phyloP scores from a whole-genome alignment of 1,140 invertebrate genomes.

The Ooceraea biroi region DNA sequence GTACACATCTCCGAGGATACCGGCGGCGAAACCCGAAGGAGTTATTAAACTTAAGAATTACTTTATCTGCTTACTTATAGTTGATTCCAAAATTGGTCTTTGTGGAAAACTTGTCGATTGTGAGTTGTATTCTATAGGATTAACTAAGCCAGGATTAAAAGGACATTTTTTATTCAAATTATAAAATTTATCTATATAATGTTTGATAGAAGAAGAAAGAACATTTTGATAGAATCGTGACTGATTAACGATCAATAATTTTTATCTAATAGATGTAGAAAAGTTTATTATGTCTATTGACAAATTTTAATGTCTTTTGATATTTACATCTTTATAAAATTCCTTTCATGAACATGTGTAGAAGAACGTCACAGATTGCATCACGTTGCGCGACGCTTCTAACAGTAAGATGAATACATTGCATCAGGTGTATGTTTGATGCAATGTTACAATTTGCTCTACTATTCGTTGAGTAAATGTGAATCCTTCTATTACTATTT shows the following conservation, averaged over 20 bases:
- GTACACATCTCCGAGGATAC: constrained; percentile 50
- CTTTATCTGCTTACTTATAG: no score
- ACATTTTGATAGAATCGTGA: background rate
- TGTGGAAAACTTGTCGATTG: no score
- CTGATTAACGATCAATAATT: background rate
- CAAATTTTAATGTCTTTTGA: background rate
- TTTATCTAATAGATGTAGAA: background rate
- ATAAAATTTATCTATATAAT: background rate
- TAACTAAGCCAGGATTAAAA: background rate
- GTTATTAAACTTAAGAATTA: background rate
- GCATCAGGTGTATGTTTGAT: constrained; percentile 9
- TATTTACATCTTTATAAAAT: background rate
- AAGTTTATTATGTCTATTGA: background rate
- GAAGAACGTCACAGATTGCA: background rate
- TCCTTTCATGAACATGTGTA: background rate
- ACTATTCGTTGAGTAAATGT: background rate
- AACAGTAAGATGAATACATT: background rate
- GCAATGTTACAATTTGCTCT: background rate
- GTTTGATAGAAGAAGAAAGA: background rate
- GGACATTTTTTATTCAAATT: background rate
- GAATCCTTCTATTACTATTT: background rate
- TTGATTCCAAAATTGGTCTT: no score
- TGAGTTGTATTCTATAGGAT: no score
- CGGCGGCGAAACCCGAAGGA: constrained; percentile 58
- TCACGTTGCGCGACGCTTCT: background rate